Evolutionary conservation across 2,113 vertebrate genomes (phyloP), one percentile per base, ranked within the genome.

Genomic region (Tapirus terrestris): DNA sequence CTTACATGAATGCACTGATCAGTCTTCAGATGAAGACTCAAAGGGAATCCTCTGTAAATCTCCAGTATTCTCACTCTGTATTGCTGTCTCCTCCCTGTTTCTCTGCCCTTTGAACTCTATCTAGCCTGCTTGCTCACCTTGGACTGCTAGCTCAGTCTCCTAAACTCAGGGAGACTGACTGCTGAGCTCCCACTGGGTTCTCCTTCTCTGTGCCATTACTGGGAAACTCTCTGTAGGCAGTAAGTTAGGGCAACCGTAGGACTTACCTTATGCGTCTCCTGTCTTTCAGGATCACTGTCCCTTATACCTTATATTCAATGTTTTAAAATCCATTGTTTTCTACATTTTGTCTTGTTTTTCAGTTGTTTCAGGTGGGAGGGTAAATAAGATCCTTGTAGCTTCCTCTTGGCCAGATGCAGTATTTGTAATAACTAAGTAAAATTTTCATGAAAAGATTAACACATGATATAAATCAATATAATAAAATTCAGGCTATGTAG

Each of bases 131-230:
- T 58, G 18, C 6, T 67, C 39, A 76, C 21, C 29, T n/a, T 25
- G 11, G 36, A 20, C 29, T 39, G 5, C 51, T 14, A 31, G 1
- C 6, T 77, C 61, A 60, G 3, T 65, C 14, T 58, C 18, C 29
- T 80, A 9, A 92, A 53, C 27, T 82, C 45, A 73, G 29, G 33
- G 29, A 72, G 27, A 70, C 36, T 81, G 31, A 53, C 20, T 43
- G 6, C 1, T 17, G 17, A 45, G 2, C 29, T 75, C 43, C 21
- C 75, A 0, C 3, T 29, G 3, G 3, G 16, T 60, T 43, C 13
- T 16, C 3, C 3, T 73, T 27, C 29, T 48, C 11, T 56, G 16
- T 4, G 0, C 14, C 14, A 31, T 77, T 87, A 51, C 36, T 70
- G 39, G 9, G 3, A 60, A 92, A 79, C 16, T 43, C 43, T 56